Evolutionary conservation across 2,113 vertebrate genomes (phyloP), one percentile per base, ranked within the genome.

Genomic region (Lagopus leucura): DNA sequence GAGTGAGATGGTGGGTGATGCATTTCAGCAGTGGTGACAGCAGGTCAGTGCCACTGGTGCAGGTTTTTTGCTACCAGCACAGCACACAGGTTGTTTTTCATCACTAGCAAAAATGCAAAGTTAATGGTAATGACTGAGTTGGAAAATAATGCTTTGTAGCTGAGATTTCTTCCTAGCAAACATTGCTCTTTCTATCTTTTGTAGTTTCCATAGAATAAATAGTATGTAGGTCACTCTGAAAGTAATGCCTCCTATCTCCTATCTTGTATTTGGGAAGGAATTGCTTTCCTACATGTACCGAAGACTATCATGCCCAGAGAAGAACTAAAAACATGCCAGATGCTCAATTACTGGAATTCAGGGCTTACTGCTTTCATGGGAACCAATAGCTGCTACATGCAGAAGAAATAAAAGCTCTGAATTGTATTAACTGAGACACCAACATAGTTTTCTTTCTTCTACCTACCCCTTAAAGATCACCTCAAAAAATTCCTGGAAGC

Each of bases 381-480:
- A 48, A 34, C 22, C 10, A 9, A 14, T 11, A 18, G 3, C 4
- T 5, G 17, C 24, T 4, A 67, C 8, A 2, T 4, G 5, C 6
- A 7, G 8, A 25, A n/a, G 14, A 54, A 72, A 75, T 55, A 30
- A 36, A 6, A 2, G 14, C 12, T 88, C 34, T 16, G 28, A 82
- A 58, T 36, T 71, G 45, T 25, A 52, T 2, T 19, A 30, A 52
- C 13, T 14, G 12, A 87, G 42, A 15, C 30, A 25, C n/a, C 16
- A 73, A 14, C 3, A 7, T 4, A 60, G 7, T 34, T 18, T 40
- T 34, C 18, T 47, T 47, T 40, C 40, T 45, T 25, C 8, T n/a
- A 67, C 11, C 8, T 57, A 3, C 45, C 5, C 28, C 28, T 50
- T 8, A 54, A 24, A 17, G 61, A 32, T 22, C 11, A 36, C 6